Evolutionary conservation across 2,797 vertebrate genomes (phyloP).

Genomic region (Phoebastria nigripes): DNA sequence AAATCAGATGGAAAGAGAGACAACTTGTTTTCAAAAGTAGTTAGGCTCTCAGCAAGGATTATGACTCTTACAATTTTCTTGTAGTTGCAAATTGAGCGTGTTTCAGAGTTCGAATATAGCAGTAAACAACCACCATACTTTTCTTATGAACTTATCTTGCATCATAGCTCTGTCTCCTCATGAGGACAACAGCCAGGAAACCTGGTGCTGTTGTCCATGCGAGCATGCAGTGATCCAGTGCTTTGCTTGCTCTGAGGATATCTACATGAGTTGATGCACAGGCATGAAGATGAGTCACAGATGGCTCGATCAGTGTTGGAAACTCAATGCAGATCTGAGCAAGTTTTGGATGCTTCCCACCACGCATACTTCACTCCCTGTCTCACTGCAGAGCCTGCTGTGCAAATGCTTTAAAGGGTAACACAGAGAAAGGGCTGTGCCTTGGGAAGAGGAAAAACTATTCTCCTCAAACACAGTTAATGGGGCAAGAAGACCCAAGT

Average conservation of each 20-base stretch:
- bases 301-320: neutral
- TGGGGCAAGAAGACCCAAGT: neutral
- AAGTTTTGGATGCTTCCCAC: conserved; percentile 42
- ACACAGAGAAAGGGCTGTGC: neutral
- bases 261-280: neutral
- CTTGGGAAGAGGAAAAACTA: neutral
- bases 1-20: conserved; percentile 52
- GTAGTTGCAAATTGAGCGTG: neutral
- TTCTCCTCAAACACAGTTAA: neutral
- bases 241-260: neutral
- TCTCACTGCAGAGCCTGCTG: conserved; percentile 24
- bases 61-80: neutral
- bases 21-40: conserved; percentile 30
- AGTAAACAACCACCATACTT: neutral
- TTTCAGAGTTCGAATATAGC: neutral
- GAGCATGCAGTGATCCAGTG: neutral
- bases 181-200: neutral
- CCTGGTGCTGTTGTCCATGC: neutral
- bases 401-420: neutral
- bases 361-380: neutral
- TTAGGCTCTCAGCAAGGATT: conserved; percentile 2
- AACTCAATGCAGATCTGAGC: neutral
- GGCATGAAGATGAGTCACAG: conserved; percentile 34
- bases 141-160: neutral
- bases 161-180: neutral